Evolutionary conservation across 2,888 invertebrate genomes (phyloP).

Genomic region (Spisula solida): DNA sequence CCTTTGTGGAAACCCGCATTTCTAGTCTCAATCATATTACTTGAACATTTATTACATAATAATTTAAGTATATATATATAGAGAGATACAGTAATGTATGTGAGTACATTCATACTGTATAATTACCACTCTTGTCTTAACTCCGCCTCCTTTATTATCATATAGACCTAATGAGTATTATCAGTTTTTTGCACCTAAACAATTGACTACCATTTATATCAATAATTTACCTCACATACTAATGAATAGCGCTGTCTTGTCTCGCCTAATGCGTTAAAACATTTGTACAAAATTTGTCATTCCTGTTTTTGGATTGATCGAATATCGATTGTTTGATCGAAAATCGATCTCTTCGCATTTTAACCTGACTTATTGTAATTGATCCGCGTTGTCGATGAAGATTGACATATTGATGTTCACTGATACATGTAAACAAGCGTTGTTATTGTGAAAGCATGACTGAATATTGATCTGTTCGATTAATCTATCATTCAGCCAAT

Average conservation of each 20-base stretch:
- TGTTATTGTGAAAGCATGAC: neutral
- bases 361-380: conserved; percentile 5
- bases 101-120: neutral
- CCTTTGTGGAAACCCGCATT: neutral
- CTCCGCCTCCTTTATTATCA: neutral
- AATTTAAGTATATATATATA: neutral
- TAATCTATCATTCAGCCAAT: neutral
- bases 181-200: neutral
- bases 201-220: neutral
- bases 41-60: neutral
- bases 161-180: neutral
- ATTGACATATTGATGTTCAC: neutral
- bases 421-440: neutral
- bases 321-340: conserved; percentile 16
- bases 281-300: neutral
- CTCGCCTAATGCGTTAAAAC: conserved; percentile 7
- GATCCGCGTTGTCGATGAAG: neutral
- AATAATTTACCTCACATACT: neutral
- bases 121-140: too few relatives aligned
- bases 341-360: neutral
- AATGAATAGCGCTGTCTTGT: neutral
- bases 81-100: neutral
- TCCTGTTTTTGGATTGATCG: neutral
- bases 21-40: neutral
- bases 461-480: neutral